These are phyloP conservation scores for Stictonetta naevosa DNA, from an alignment of 2,113 vertebrate genomes.

Conservation along the genomic window DNA sequence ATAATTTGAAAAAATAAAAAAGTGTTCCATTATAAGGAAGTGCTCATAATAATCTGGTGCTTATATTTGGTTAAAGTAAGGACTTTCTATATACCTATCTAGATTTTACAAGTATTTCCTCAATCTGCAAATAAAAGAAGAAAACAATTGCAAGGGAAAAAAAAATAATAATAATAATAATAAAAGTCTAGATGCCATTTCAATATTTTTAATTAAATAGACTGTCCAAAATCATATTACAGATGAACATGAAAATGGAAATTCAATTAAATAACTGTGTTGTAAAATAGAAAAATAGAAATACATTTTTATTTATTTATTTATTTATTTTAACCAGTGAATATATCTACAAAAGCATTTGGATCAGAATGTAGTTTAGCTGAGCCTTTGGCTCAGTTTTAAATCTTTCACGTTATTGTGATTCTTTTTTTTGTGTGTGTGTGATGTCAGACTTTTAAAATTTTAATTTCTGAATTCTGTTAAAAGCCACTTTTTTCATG, in stretches of 20 bases:
- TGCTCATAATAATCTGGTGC: background rate
- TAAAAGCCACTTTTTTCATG: background rate
- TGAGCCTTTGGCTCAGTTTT: background rate
- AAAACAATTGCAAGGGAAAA: background rate
- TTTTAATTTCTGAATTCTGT: constrained; percentile 21
- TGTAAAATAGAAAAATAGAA: background rate
- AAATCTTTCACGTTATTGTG: background rate
- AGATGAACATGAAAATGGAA: background rate
- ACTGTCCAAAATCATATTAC: background rate
- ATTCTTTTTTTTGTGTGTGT: background rate
- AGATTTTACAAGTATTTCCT: background rate
- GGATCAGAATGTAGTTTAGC: background rate
- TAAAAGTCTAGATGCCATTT: background rate
- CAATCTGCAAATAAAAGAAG: background rate
- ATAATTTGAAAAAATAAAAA: background rate
- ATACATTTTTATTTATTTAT: background rate
- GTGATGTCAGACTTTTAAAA: background rate
- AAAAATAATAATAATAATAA: background rate
- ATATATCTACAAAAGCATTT: background rate
- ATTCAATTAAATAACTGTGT: background rate
- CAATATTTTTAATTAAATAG: background rate
- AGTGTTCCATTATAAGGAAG: background rate
- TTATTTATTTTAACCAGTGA: background rate
- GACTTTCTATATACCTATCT: background rate
- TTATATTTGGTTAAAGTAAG: background rate